A percentile compares a stretch with the other conserved stretches of the same genome.
Evolutionary conservation across 2,113 vertebrate genomes (phyloP).

Genomic region (Cinclus cinclus): DNA sequence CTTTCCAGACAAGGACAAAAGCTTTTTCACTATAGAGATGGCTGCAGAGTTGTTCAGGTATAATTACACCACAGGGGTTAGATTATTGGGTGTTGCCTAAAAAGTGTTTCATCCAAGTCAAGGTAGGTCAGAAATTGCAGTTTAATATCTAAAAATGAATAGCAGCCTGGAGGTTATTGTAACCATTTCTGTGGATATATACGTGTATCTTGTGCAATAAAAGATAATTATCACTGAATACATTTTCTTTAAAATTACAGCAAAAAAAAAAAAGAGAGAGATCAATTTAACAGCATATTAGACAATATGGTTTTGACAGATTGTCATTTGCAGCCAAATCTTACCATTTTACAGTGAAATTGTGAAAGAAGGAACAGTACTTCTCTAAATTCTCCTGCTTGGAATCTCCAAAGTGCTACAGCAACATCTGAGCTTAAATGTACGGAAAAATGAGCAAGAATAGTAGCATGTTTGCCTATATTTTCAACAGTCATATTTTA

Average conservation of each 20-base stretch:
- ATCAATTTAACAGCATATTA: neutral
- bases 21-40: neutral
- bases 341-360: neutral
- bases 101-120: neutral
- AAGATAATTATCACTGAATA: neutral
- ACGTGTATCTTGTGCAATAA: neutral
- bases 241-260: neutral
- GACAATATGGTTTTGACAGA: neutral
- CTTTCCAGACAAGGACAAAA: neutral
- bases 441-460: neutral
- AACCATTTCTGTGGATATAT: neutral
- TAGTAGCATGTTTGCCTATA: fast-evolving
- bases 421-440: neutral
- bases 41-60: neutral
- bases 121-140: neutral
- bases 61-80: neutral
- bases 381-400: neutral
- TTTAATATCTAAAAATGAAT: neutral
- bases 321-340: neutral
- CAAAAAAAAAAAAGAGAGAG: neutral
- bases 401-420: neutral
- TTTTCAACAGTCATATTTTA: neutral
- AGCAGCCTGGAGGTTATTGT: neutral
- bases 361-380: fast-evolving
- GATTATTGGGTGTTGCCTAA: neutral